These are phyloP conservation scores for Psococerastis gibbosa DNA, from an alignment of 2,888 invertebrate species.

Conservation along the genomic window DNA sequence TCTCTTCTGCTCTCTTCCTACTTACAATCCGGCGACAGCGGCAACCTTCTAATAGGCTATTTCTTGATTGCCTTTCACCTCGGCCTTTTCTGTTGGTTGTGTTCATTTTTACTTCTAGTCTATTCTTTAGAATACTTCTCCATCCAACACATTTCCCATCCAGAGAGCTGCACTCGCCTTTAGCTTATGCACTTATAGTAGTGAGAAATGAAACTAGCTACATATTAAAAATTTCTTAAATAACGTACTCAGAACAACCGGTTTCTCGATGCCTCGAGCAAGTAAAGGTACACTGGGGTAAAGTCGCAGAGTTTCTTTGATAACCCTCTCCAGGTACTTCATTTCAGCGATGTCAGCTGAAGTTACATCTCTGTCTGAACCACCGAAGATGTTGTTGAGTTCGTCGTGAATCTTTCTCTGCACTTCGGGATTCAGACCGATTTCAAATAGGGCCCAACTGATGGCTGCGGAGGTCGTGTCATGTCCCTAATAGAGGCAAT, in stretches of 20 bases:
- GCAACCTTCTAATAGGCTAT: no score
- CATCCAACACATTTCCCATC: no score
- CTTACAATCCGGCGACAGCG: no score
- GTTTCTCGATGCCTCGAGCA: background rate
- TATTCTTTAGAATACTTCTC: no score
- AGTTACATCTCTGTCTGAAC: constrained; percentile 7
- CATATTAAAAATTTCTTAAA: no score
- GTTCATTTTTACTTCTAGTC: no score
- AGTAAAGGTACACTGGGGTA: constrained; percentile 9
- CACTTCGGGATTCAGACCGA: constrained; percentile 31
- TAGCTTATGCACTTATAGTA: no score
- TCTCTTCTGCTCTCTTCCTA: no score
- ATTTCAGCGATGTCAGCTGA: constrained; percentile 6
- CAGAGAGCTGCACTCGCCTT: no score
- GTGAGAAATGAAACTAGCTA: no score
- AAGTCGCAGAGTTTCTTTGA: constrained; percentile 10
- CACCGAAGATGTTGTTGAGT: constrained; percentile 6
- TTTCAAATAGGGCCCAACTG: constrained; percentile 31
- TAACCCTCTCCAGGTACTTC: constrained; percentile 8
- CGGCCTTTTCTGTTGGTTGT: no score
- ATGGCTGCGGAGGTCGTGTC: constrained; percentile 36
- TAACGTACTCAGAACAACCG: background rate
- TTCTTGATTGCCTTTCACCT: no score
- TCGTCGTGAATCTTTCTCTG: constrained; percentile 21
- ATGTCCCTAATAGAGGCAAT: constrained; percentile 29